Evolutionary conservation across 2,113 vertebrate genomes (phyloP).

Genomic region (Vicugna pacos): DNA sequence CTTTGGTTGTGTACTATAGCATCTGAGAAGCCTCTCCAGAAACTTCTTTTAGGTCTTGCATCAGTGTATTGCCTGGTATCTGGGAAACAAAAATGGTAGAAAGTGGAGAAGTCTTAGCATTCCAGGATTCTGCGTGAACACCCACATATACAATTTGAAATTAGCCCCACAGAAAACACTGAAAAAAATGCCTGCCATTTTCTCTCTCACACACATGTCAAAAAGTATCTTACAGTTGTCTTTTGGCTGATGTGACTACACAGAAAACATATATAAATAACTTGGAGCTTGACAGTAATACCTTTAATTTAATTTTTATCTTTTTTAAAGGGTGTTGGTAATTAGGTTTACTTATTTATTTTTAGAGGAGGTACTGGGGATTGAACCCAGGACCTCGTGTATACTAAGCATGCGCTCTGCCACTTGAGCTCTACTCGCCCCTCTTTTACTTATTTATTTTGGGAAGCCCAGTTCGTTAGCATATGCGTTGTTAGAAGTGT

Average conservation of each 20-base stretch:
- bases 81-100: background rate
- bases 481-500: background rate
- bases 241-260: background rate
- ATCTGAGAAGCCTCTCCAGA: constrained; percentile 28
- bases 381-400: no score
- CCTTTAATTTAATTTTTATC: background rate
- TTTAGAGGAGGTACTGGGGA: no score
- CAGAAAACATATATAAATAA: background rate
- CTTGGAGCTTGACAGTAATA: background rate
- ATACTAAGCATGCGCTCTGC: no score
- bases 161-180: background rate
- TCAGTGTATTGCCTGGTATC: background rate
- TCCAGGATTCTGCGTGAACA: background rate
- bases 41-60: background rate
- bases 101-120: background rate
- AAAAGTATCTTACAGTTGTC: background rate
- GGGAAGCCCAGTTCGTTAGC: background rate
- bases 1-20: background rate
- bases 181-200: background rate
- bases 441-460: background rate
- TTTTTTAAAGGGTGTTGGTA: no score
- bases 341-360: no score
- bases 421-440: no score
- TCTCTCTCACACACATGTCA: background rate
- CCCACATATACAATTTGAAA: background rate